Evolutionary conservation across 2,888 invertebrate species (phyloP), one percentile per base, ranked within the genome.

Genomic region (Cheilosia urbana): DNA sequence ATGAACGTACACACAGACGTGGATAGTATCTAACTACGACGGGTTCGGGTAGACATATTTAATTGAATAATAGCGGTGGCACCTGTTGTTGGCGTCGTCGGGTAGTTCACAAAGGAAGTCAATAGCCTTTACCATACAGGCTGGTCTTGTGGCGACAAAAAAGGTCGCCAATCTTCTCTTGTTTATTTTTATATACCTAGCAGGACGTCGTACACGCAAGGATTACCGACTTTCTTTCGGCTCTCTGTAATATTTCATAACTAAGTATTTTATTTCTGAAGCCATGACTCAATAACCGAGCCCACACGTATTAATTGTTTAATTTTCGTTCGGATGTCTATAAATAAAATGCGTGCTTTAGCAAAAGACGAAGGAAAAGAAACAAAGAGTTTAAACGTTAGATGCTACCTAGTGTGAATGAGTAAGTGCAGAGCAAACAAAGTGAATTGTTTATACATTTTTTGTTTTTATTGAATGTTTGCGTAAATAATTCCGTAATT

Each of bases 1-100:
- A 57, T 47, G 42, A 75, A 75, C 63, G 49, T 75, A 57, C 57
- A 75, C 47, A 21, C 73, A 60, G 53, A 62, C 55, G 60, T 37
- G 47, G 53, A 21, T 71, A 82, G 66, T 82, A 30, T 9, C 9
- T 30, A 30, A 30, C 9, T 30, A 30, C 30, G 68, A 37, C 40
- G 45, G 47, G 45, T 60, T 62, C 68, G 30, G 6, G 57, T 34
- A 51, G 34, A 21, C 53, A 72, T 5, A 17, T 62, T 62, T 51
- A 62, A 17, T 68, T 51, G 51, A 68, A 60, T 34, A 37, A 53
- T 53, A 42, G 60, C 30, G 34, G 45, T 11, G 76, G 77, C 83
- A 83, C 83, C 83, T 83, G 83, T 83, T 83, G 83, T 55, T 30
- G 66, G 62, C 24, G 68, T 42, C 69, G 34, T 9, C 47, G 27